A percentile compares a stretch with the other conserved stretches of the same genome.
Evolutionary conservation across 2,113 vertebrate genomes (phyloP).

Genomic region (Pseudopodoces humilis): DNA sequence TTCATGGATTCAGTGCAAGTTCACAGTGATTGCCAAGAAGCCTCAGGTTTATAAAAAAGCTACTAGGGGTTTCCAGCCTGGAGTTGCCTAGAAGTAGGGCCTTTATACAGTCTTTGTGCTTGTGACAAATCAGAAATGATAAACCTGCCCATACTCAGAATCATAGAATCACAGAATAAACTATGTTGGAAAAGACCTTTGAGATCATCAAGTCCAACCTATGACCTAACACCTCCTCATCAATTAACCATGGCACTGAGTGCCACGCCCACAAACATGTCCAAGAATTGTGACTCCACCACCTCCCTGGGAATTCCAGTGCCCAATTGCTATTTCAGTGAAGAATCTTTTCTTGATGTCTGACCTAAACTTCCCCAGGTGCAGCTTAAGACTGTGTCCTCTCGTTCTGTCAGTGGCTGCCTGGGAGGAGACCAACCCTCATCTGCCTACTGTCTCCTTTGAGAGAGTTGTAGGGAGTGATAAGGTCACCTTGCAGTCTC

Average conservation of each 20-base stretch:
- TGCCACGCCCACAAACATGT: rapidly evolving
- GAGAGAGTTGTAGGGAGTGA: neutral
- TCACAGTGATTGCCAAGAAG: neutral
- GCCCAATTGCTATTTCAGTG: neutral
- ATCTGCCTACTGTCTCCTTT: neutral
- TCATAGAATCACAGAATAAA: neutral
- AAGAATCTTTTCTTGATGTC: neutral
- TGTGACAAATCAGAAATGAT: neutral
- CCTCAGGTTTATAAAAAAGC: neutral
- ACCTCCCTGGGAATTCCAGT: neutral
- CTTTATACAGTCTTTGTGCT: neutral
- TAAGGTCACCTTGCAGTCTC: neutral
- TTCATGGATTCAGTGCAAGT: neutral
- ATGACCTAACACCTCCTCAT: neutral
- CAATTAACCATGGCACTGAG: neutral
- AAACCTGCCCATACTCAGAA: neutral
- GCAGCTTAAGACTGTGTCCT: neutral
- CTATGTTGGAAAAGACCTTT: neutral
- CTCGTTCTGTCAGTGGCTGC: neutral
- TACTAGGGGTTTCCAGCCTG: neutral
- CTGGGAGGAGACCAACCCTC: neutral
- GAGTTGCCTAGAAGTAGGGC: neutral
- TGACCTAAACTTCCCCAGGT: neutral
- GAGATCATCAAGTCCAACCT: neutral
- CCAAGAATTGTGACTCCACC: neutral